phyloP scores from a whole-genome alignment of 2,888 invertebrate species.

The Ophioninae sp. region DNA sequence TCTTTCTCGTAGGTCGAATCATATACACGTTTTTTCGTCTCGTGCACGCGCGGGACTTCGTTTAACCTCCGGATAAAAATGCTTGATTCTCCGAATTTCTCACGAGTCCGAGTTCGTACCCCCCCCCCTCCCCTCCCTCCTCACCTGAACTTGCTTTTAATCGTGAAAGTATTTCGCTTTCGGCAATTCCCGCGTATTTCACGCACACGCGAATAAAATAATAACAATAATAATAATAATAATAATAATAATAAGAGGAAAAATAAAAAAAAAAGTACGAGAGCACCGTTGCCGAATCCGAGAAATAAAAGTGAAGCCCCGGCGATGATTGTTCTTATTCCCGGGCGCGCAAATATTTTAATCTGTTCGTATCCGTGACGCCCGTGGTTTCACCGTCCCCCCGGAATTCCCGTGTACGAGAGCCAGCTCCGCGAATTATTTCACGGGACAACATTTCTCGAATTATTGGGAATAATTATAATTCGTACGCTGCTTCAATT shows the following conservation, averaged over 20 bases:
- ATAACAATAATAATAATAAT: too few species aligned
- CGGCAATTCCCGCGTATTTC: conserved; percentile 26
- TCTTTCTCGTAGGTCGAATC: neutral
- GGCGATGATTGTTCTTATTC: conserved; percentile 31
- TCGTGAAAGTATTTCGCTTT: conserved; percentile 56
- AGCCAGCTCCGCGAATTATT: neutral
- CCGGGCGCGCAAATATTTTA: conserved; percentile 45
- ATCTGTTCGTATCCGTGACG: conserved; percentile 9
- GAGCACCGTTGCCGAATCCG: neutral
- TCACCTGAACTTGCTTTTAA: conserved; percentile 48
- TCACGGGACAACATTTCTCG: too few species aligned
- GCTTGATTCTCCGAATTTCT: conserved; percentile 61
- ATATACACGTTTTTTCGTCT: conserved; percentile 10
- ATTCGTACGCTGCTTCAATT: too few species aligned
- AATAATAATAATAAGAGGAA: too few species aligned
- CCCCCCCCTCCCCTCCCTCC: neutral
- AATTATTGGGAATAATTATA: too few species aligned
- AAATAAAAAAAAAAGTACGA: neutral
- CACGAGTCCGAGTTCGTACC: conserved; percentile 47
- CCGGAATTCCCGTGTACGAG: neutral
- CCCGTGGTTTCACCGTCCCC: neutral
- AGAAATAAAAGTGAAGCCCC: conserved; percentile 23
- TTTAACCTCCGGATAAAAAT: conserved; percentile 55
- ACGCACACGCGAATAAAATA: neutral
- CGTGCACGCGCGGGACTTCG: conserved; percentile 18